Base-by-base conservation (phyloP, 2,113 vertebrate species). In the Petroica traversi region DNA sequence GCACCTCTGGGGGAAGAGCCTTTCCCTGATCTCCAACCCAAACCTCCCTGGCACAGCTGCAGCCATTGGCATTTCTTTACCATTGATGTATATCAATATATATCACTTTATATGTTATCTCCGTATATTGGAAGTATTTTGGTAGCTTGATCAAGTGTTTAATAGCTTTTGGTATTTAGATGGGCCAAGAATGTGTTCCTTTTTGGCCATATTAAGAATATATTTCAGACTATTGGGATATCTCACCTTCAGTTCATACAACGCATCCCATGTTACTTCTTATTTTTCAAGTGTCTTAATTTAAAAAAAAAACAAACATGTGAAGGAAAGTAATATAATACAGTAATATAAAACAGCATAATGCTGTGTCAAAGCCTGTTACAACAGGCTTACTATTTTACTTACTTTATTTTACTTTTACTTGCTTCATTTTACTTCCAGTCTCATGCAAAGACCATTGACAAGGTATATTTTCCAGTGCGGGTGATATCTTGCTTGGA, bases 1-100 rank as follows among this genome's bases (percentile, higher is more conserved):
- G 36, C 26, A 64, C 43, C 33, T 66, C 36, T 73, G 36, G 28
- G 36, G 51, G 9, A 15, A 49, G 6, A 64, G 0, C 43, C 22
- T 51, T 79, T 9, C 4, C 40, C 36, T 64, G 12, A 51, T 2
- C 2, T 19, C 22, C 51, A 0, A 1, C 33, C 26, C 3, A 0
- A 28, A 0, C 29, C 31, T 33, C 2, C 33, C 33, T 58, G 51
- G 5, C 14, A 12, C 22, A 36, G 5, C 19, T 36, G 33, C 36
- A 38, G 33, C 33, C 45, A 25, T 6, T 92, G 41, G 3, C 24
- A 26, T 71, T 89, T 87, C 28, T 26, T 67, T 46, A 34, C 63
- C 0, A 0, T 61, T 59, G 12, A 36, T 40, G 4, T 64, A 1
- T 63, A 24, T 66, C 2, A 5, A 2, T 57, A 12, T 5, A 13